Percentiles rank a stretch among this genome's conserved stretches.
These are phyloP conservation scores for Odontothrips loti DNA, from an alignment of 2,888 invertebrate species.

Conservation along the genomic window DNA sequence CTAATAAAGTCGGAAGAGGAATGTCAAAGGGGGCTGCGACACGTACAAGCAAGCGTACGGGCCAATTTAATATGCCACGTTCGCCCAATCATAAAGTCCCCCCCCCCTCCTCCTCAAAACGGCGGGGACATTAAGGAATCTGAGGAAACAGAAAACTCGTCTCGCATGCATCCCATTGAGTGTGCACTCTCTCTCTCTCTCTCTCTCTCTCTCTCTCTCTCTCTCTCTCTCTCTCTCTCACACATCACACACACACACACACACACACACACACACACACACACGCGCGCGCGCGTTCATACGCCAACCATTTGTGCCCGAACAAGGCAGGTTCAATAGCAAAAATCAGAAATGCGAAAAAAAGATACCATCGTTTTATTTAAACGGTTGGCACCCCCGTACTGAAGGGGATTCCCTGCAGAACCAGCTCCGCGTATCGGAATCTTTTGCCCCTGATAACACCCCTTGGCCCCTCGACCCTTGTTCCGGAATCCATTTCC, in stretches of 20 bases:
- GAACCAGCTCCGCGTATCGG: neutral
- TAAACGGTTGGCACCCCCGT: too few relatives aligned
- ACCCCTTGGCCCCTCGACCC: too few relatives aligned
- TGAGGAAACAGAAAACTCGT: neutral
- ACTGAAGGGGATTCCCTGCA: too few relatives aligned
- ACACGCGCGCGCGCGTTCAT: neutral
- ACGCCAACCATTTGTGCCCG: neutral
- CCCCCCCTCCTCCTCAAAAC: neutral
- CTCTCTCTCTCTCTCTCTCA: neutral
- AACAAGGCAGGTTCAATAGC: too few relatives aligned
- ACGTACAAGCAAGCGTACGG: neutral
- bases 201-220: neutral
- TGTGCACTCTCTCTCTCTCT: neutral
- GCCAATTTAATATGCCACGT: constrained; percentile 4
- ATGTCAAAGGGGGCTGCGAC: neutral
- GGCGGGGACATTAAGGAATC: neutral
- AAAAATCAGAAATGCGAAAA: too few relatives aligned
- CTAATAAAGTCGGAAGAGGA: neutral
- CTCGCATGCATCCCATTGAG: neutral
- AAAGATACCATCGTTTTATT: too few relatives aligned
- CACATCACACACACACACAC: neutral
- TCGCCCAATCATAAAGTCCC: neutral
- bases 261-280: neutral
- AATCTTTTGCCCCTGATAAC: neutral
- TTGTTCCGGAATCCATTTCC: too few relatives aligned